Base-by-base conservation (phyloP, 2,113 vertebrate genomes). In the Pelmatolapia mariae region DNA sequence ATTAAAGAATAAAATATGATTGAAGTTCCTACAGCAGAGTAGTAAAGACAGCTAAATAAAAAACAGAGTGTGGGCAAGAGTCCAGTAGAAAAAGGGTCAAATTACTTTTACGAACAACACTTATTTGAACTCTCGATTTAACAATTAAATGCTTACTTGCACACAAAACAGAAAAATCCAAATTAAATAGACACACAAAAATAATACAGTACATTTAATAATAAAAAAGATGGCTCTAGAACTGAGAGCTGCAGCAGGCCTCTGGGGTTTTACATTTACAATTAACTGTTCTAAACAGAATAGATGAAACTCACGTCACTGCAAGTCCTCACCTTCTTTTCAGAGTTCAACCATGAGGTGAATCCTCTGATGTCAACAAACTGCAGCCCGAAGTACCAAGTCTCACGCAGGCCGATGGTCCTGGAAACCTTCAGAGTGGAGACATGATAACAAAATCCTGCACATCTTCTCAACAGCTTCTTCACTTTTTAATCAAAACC, bases 361-460 rank as follows among this genome's bases (percentile, higher is more conserved):
- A 97, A 97, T 81, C 98, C 98, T 96, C 97, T 99, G 93, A 89
- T 96, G 94, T 99, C 98, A 11, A 95, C 88, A 31, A 98, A 99
- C 95, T 98, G 98, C 82, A 99, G 97, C 88, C 99, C 99, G 86
- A 99, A 99, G 95, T 98, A 99, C 99, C 99, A 99, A 4, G 97
- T 93, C 92, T 99, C 99, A 83, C 99, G 96, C 29, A 99, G 95
- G 5, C 98, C 99, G 50, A 99, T 97, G 7, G 99, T 99, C 94
- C 97, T 97, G 68, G 98, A 96, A 80, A 99, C 98, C 99, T 99
- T 92, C 10, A 36, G 36, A 54, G 15, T 8, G 16, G 40, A 61
- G 43, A 5, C 40, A 22, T 31, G 68, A 43, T 50, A 29, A 61
- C 5, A 29, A n/a, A 12, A 31, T 22, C n/a, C 10, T 47, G 45